Conservation (phyloP, 2,888 invertebrate species). For the Pasiphila rectangulata region DNA sequence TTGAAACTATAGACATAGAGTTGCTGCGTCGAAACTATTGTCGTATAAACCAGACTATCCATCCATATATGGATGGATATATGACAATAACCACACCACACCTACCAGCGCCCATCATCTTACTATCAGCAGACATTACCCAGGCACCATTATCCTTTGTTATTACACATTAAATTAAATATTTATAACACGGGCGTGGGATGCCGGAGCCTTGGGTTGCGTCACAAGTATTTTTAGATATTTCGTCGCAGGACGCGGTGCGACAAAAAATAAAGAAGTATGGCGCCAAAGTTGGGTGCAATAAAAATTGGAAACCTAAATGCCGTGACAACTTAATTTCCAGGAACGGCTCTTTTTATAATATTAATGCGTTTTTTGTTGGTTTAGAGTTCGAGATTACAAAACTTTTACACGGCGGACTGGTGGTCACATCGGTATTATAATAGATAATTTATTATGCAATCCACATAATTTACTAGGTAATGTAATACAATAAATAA, state of each 20-base stretch:
- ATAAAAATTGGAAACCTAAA: conserved; percentile 33
- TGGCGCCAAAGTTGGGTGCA: conserved; percentile 62
- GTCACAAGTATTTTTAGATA: conserved; percentile 75
- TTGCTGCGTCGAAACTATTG: too few species aligned
- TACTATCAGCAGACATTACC: conserved; percentile 14
- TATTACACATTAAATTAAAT: conserved; percentile 66
- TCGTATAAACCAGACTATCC: not conserved
- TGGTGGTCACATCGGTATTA: too few species aligned
- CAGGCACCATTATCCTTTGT: conserved; percentile 41
- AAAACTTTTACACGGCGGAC: not conserved
- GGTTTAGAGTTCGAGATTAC: not conserved
- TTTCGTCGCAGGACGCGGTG: conserved; percentile 54
- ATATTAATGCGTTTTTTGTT: not conserved
- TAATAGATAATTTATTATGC: not conserved
- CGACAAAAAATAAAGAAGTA: conserved; percentile 67
- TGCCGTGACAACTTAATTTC: conserved; percentile 24
- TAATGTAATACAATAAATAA: too few species aligned
- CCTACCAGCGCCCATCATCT: not conserved
- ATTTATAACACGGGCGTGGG: conserved; percentile 72
- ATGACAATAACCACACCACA: conserved; percentile 12
- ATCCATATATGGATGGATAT: too few species aligned
- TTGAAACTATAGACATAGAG: too few species aligned
- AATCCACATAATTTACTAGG: not conserved
- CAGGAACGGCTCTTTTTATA: conserved; percentile 7
- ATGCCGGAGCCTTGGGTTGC: conserved; percentile 51